Percentiles rank a stretch among this genome's conserved stretches.
Conservation (phyloP, 2,888 invertebrate species). For the Protonemura montana region DNA sequence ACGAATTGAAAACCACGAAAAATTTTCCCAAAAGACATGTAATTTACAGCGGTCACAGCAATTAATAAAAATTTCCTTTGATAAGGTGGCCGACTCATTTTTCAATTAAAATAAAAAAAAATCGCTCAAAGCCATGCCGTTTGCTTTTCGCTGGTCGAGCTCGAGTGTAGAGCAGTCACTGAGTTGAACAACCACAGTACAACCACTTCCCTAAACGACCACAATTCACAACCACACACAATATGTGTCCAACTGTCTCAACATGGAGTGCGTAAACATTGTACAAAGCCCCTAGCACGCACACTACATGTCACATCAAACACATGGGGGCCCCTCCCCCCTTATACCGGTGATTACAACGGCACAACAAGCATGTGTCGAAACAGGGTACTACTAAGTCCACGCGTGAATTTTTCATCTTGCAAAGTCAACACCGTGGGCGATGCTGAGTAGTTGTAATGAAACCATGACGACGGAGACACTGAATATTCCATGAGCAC, state of each 20-base stretch:
- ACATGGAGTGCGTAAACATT: not conserved
- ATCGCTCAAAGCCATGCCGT: not conserved
- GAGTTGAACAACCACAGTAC: too few species aligned
- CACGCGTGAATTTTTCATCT: not conserved
- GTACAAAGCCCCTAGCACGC: not conserved
- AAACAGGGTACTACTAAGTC: not conserved
- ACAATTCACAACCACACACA: too few species aligned
- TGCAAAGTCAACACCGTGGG: not conserved
- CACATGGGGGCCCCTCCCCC: too few species aligned
- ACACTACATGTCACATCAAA: not conserved
- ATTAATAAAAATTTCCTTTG: not conserved
- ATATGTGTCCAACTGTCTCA: not conserved
- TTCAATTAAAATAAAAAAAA: not conserved
- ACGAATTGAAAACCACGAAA: too few species aligned
- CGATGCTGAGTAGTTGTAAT: not conserved
- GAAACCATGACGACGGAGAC: not conserved
- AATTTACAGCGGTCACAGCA: not conserved
- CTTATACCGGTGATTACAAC: too few species aligned
- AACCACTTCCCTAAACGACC: too few species aligned
- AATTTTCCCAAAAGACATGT: not conserved
- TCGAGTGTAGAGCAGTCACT: too few species aligned
- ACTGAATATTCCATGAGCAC: not conserved
- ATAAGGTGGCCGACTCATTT: not conserved
- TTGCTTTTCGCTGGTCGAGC: not conserved
- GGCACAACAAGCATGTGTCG: not conserved